phyloP scores from a whole-genome alignment of 2,797 vertebrate genomes.

The Chiloscyllium punctatum region DNA sequence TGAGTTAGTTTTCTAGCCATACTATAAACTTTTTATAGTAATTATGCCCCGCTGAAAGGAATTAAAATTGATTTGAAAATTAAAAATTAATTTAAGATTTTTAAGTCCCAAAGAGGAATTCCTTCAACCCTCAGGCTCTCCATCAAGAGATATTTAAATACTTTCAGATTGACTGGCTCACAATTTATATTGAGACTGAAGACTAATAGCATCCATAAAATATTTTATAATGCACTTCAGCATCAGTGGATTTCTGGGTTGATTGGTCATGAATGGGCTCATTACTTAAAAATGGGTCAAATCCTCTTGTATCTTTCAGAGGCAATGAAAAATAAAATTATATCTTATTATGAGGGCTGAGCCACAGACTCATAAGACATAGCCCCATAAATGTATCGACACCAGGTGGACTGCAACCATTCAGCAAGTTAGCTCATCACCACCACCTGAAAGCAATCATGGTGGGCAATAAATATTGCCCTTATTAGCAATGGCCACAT shows the following conservation, averaged over 20 bases:
- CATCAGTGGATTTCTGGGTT: background rate
- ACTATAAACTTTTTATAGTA: background rate
- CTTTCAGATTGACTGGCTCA: background rate
- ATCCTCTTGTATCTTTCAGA: background rate
- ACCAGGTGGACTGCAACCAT: background rate
- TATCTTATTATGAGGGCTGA: background rate
- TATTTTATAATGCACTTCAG: background rate
- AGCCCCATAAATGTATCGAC: background rate
- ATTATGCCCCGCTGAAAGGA: background rate
- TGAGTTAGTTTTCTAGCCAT: background rate
- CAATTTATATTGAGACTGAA: background rate
- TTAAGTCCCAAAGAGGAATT: conserved; percentile 1
- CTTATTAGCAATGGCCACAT: background rate
- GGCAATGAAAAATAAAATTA: background rate
- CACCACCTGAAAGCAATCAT: background rate
- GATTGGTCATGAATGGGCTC: background rate
- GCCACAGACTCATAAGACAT: background rate
- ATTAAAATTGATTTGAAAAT: conserved; percentile 6
- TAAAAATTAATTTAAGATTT: background rate
- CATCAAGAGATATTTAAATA: background rate
- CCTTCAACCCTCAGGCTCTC: background rate
- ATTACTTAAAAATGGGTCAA: background rate
- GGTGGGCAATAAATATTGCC: background rate
- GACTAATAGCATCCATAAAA: background rate
- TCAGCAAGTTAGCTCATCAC: background rate